A percentile compares a stretch with the other conserved stretches of the same genome.
Conservation (phyloP, 2,888 invertebrate genomes). For the Blera fallax region DNA sequence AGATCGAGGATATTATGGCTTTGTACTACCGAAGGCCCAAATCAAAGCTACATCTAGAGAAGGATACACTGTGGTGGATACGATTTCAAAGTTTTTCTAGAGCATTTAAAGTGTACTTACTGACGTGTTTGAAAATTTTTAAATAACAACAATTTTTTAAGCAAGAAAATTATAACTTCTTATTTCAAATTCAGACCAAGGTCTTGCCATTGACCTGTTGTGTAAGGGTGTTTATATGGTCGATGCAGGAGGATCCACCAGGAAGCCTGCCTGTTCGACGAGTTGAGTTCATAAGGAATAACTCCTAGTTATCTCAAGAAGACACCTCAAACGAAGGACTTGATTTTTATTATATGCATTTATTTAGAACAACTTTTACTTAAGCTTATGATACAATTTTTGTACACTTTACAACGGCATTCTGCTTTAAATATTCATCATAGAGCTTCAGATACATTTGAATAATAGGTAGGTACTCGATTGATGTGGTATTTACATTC, state of each 20-base stretch:
- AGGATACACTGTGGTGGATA: constrained; percentile 78
- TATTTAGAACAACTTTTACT: not conserved
- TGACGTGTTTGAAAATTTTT: not conserved
- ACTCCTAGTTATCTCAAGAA: no score
- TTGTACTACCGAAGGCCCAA: constrained; percentile 78
- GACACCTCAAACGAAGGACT: not conserved
- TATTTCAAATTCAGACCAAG: no score
- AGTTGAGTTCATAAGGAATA: no score
- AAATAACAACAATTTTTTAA: constrained; percentile 5
- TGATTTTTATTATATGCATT: constrained; percentile 17
- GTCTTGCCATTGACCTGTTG: no score
- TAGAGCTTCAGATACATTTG: not conserved
- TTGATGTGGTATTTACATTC: constrained; percentile 12
- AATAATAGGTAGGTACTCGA: constrained; percentile 42
- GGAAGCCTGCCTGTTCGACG: no score
- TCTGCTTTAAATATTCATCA: not conserved
- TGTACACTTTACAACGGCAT: constrained; percentile 20
- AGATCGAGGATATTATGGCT: constrained; percentile 79
- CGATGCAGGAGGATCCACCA: no score
- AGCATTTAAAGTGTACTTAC: constrained; percentile 66
- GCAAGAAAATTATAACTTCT: not conserved
- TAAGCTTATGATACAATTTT: constrained; percentile 1
- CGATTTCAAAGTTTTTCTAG: constrained; percentile 76
- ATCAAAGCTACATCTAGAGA: constrained; percentile 78
- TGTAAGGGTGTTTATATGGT: no score